Conservation (phyloP, 92 coral and sea anemone genomes). For the Palythoa heliodiscus region DNA sequence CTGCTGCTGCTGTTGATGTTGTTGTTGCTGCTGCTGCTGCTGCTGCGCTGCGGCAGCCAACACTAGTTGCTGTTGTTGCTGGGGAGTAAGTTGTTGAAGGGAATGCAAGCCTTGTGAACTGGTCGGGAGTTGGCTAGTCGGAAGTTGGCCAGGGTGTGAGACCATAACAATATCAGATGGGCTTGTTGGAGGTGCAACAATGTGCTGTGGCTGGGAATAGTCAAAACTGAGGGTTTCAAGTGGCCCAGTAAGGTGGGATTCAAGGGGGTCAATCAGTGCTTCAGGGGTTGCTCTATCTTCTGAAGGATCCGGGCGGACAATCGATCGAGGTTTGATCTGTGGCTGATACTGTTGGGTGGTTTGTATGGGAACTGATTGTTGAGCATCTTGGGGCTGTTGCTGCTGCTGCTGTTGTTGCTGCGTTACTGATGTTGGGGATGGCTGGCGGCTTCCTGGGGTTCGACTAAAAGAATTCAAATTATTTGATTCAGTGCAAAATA, state of each 20-base stretch:
- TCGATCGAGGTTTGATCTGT: conserved; percentile 60
- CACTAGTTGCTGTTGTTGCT: conserved; percentile 83
- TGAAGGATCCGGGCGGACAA: conserved; percentile 47
- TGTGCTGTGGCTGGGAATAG: conserved; percentile 63
- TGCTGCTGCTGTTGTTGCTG: conserved; percentile 49
- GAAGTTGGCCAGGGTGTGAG: conserved; percentile 64
- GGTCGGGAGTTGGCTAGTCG: conserved; percentile 51
- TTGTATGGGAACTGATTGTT: conserved; percentile 63
- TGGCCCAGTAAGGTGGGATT: conserved; percentile 53
- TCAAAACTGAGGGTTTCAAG: conserved; percentile 79
- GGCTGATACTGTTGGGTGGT: conserved; percentile 61
- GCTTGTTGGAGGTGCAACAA: conserved; percentile 82
- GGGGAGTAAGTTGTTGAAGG: conserved; percentile 72
- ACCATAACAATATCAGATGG: conserved; percentile 94
- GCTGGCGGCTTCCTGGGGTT: conserved; percentile 96
- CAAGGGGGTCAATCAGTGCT: conserved; percentile 83
- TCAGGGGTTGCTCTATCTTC: conserved; percentile 67
- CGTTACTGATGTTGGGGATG: conserved; percentile 83
- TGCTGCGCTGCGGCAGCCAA: conserved; percentile 79
- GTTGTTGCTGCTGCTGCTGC: conserved; percentile 60
- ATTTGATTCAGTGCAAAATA: neutral
- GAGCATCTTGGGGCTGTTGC: conserved; percentile 81
- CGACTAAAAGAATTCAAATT: conserved; percentile 63
- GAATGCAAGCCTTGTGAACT: conserved; percentile 55
- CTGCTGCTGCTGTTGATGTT: conserved; percentile 74